Conservation (phyloP, 2,888 invertebrate genomes). For the Andrena hattorfiana region DNA sequence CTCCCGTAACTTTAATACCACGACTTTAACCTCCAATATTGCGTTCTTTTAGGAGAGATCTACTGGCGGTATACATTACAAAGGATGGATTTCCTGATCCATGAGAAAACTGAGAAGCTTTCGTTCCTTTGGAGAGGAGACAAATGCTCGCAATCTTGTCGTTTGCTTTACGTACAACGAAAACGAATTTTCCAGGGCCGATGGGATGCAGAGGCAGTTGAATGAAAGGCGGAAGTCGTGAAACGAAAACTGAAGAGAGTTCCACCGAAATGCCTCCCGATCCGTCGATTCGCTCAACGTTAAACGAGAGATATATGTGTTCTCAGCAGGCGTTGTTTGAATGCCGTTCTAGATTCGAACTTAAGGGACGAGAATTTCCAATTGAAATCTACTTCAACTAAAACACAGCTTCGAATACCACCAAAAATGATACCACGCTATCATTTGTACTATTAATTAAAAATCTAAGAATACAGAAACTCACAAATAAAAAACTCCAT, state of each 20-base stretch:
- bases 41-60: slow-evolving; percentile 15
- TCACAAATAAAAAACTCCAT: too few species aligned
- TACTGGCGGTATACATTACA: slow-evolving; percentile 42
- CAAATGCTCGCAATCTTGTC: slow-evolving; percentile 64
- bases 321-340: neutral
- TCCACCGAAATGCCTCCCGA: slow-evolving; percentile 22
- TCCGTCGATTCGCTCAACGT: slow-evolving; percentile 18
- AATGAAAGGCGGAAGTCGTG: slow-evolving; percentile 41
- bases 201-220: slow-evolving; percentile 40
- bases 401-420: too few species aligned
- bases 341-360: slow-evolving; percentile 10
- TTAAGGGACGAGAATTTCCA: slow-evolving; percentile 11
- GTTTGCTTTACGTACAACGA: slow-evolving; percentile 30
- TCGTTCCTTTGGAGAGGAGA: slow-evolving; percentile 36
- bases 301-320: slow-evolving; percentile 15
- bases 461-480: too few species aligned
- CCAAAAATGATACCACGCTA: too few species aligned
- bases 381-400: neutral
- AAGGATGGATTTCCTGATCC: slow-evolving; percentile 34
- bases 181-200: slow-evolving; percentile 54
- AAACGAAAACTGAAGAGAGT: slow-evolving; percentile 37
- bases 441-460: too few species aligned
- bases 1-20: neutral
- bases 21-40: slow-evolving; percentile 21
- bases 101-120: slow-evolving; percentile 31